Evolutionary conservation across 2,113 vertebrate genomes (phyloP), one percentile per base, ranked within the genome.

Genomic region (Sterna hirundo): DNA sequence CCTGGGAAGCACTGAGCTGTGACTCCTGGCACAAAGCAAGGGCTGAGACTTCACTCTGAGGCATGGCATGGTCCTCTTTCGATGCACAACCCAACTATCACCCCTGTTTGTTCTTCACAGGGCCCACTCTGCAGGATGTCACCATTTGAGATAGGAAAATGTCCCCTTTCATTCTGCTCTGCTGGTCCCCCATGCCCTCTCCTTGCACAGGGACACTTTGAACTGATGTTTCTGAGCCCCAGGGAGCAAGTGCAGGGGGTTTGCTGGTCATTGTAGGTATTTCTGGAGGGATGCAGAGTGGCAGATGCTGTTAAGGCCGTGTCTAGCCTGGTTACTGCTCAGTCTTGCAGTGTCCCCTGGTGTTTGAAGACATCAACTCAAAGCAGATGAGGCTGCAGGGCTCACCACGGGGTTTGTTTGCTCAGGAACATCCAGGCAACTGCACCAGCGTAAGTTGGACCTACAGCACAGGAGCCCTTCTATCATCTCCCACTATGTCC

Each of bases 271-370:
- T 13, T n/a, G 62, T 3, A 26, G 15, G 15, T n/a, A 36, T 15
- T 58, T 42, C 30, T 38, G 57, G 29, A 55, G 68, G 47, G 66
- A 64, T 27, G 38, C 0, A 1, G 58, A 68, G 18, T 25, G 26
- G 6, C 68, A 69, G 40, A 26, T 16, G 21, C 65, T 57, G 40
- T 15, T 17, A 42, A 40, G 80, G 55, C 60, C 58, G 5, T 0
- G 44, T 6, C 64, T 51, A 49, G 49, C 55, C 51, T 8, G 66
- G 96, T 60, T 91, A 27, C 80, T 77, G 54, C 80, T 91, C 74
- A n/a, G 90, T 71, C 27, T 36, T 55, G 9, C 80, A 92, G 88
- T 86, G 94, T 90, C 79, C 86, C 91, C 86, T 93, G 83, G 83
- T 81, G 83, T 93, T 27, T 20, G 93, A 38, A 76, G 38, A 13